phyloP scores from a whole-genome alignment of 2,113 vertebrate genomes.

The Bufo gargarizans region DNA sequence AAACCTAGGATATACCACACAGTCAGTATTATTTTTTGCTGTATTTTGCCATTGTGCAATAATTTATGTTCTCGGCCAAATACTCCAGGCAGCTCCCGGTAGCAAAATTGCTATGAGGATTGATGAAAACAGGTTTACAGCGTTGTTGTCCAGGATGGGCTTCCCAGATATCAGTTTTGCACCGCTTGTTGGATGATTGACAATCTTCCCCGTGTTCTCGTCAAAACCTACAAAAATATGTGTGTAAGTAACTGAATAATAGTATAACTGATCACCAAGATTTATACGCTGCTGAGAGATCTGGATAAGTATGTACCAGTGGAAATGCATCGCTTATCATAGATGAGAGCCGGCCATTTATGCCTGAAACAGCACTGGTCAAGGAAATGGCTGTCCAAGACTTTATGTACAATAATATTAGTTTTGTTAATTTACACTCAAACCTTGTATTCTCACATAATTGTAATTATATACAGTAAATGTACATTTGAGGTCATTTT shows the following conservation, averaged over 20 bases:
- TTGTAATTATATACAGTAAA: no score
- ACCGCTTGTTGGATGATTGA: slow-evolving; percentile 76
- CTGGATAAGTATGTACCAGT: no score
- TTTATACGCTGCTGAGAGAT: no score
- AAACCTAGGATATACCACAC: neutral
- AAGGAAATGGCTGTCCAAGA: no score
- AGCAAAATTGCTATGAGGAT: slow-evolving; percentile 84
- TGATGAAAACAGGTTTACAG: slow-evolving; percentile 93
- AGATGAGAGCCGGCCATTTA: no score
- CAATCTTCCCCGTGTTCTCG: slow-evolving; percentile 82
- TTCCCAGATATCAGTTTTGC: slow-evolving; percentile 86
- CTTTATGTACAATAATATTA: no score
- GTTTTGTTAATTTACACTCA: no score
- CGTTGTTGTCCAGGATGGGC: slow-evolving; percentile 93
- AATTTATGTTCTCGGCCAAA: slow-evolving; percentile 81
- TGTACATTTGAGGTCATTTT: no score
- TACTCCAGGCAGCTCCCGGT: slow-evolving; percentile 82
- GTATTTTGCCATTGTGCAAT: slow-evolving; percentile 1
- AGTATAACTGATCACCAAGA: no score
- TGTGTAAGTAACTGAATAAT: neutral
- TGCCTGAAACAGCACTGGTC: no score
- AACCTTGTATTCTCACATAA: no score
- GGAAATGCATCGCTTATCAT: no score
- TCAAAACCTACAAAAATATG: slow-evolving; percentile 81
- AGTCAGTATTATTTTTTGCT: neutral